A percentile compares a stretch with the other conserved stretches of the same genome.
Conservation (phyloP, 2,888 invertebrate genomes). For the Idaea dimidiata region DNA sequence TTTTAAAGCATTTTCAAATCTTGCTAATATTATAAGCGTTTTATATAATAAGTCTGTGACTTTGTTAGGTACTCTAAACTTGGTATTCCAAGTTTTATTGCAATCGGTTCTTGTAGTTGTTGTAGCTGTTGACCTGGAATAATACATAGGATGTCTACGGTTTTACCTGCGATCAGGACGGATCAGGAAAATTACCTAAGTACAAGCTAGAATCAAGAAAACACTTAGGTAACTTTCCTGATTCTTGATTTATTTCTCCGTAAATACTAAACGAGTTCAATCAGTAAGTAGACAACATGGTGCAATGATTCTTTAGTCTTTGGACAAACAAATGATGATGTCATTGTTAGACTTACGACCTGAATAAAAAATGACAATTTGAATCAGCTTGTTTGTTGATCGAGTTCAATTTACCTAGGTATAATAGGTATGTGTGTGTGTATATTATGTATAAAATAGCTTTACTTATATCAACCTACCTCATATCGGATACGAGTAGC, state of each 20-base stretch:
- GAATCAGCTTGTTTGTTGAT: constrained; percentile 1
- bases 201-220: constrained; percentile 10
- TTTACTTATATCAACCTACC: too few species aligned
- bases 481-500: too few species aligned
- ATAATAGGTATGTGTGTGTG: neutral
- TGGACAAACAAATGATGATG: constrained; percentile 14
- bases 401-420: neutral
- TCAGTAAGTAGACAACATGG: neutral
- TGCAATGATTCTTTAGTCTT: constrained; percentile 5
- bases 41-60: too few species aligned
- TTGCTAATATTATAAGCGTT: too few species aligned
- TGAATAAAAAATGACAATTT: constrained; percentile 8
- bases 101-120: too few species aligned
- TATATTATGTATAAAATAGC: constrained; percentile 1
- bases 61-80: too few species aligned
- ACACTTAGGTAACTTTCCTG: constrained; percentile 6
- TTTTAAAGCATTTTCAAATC: too few species aligned
- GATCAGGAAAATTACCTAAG: too few species aligned
- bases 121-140: too few species aligned
- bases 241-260: neutral
- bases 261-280: constrained; percentile 2
- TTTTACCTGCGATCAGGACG: too few species aligned
- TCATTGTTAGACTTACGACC: constrained; percentile 14
- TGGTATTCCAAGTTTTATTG: too few species aligned
- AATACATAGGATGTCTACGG: too few species aligned